Percentiles rank a stretch among this genome's conserved stretches.
phyloP scores from a whole-genome alignment of 1,140 invertebrate species.

The Lordiphosa stackelbergi region DNA sequence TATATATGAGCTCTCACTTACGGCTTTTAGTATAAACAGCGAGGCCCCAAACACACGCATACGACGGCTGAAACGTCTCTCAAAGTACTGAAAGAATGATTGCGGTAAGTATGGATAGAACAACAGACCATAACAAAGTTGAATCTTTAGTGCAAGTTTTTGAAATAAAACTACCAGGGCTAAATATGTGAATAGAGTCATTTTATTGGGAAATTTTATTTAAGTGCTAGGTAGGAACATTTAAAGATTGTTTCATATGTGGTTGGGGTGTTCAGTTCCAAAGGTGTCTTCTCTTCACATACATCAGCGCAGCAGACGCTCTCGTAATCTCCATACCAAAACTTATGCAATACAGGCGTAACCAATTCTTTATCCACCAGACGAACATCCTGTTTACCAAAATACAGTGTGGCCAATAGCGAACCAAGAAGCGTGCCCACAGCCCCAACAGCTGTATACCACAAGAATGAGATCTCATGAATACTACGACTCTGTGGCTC shows the following conservation, averaged over 20 bases:
- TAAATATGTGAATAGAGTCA: slow-evolving; percentile 6
- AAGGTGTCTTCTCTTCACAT: slow-evolving; percentile 7
- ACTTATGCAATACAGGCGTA: slow-evolving; percentile 37
- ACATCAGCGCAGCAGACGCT: slow-evolving; percentile 26
- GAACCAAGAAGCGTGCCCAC: slow-evolving; percentile 41
- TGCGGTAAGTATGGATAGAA: slow-evolving; percentile 42
- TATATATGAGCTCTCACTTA: slow-evolving; percentile 76
- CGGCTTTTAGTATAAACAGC: slow-evolving; percentile 84
- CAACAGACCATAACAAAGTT: slow-evolving; percentile 3
- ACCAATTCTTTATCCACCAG: slow-evolving; percentile 48
- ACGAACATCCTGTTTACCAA: slow-evolving; percentile 49
- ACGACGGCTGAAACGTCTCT: slow-evolving; percentile 85
- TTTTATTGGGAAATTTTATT: neutral
- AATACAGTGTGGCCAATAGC: slow-evolving; percentile 50
- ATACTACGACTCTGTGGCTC: slow-evolving; percentile 17
- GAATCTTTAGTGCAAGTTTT: slow-evolving; percentile 12
- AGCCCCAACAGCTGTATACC: slow-evolving; percentile 75
- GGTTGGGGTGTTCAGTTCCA: neutral
- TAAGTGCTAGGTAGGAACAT: slow-evolving; percentile 22
- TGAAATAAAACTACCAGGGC: slow-evolving; percentile 9
- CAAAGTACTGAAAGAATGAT: slow-evolving; percentile 84
- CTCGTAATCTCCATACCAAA: slow-evolving; percentile 48
- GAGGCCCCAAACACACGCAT: slow-evolving; percentile 85
- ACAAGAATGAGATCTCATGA: slow-evolving; percentile 77
- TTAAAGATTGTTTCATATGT: slow-evolving; percentile 8